Base-by-base conservation (phyloP, 2,888 invertebrate species). In the Zootermopsis nevadensis region DNA sequence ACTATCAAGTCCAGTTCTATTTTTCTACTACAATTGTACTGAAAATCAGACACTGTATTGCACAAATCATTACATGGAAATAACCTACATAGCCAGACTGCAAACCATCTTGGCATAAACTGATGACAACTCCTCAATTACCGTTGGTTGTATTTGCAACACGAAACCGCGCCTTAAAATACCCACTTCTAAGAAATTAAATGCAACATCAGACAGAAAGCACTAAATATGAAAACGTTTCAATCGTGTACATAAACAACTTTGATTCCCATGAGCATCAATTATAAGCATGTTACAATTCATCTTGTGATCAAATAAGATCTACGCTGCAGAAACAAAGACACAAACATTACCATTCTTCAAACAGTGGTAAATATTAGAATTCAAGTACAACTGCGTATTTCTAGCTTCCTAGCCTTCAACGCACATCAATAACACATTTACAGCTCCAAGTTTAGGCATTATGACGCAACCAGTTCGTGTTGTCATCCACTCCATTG, bases 401-500 rank as follows among this genome's bases (percentile, higher is more conserved):
- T 38, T n/a, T 79, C 60, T 27, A 60, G n/a, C 30, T 83, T 67
- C 67, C 81, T 83, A 81, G 55, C 81, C 66, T 27, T 77, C 66
- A 53, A 77, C 77, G 53, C 81, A 83, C 83, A 81, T 77, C 83
- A 83, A 81, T 69, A 81, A 81, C 53, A 55, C 77, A 66, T 81
- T 76, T 83, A 80, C 81, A 81, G 80, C 81, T 81, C 77, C 81
- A 48, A 81, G 80, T 76, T 81, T 83, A 83, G 83, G 81, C 80
- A 81, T 77, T 83, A 81, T 83, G 83, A 83, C 83, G 83, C 81
- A 83, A 83, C 81, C 77, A 72, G 77, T 81, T 76, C 83, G 42
- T 83, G 83, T 83, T 83, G 83, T 83, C 81, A 83, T 81, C 81
- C 83, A 83, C 81, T 83, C 69, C 83, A 83, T 83, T 83, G 83